Percentiles rank a stretch among this genome's conserved stretches.
Evolutionary conservation across 2,113 vertebrate genomes (phyloP).

Genomic region (Rhinolophus sinicus): DNA sequence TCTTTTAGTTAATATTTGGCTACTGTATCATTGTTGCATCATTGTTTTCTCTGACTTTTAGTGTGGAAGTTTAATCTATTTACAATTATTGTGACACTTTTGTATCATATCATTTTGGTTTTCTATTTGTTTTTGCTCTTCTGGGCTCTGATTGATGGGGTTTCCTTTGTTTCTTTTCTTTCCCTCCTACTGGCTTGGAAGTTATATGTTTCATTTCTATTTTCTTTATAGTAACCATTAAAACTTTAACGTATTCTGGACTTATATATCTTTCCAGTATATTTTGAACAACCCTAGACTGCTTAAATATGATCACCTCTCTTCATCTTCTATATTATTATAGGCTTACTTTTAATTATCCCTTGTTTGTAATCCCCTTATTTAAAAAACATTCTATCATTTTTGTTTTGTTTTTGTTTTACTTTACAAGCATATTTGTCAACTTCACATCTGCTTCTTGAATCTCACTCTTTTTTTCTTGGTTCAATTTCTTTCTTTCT

Average conservation of each 20-base stretch:
- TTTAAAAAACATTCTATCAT: background rate
- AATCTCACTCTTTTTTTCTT: background rate
- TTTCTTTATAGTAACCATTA: background rate
- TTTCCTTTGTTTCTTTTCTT: background rate
- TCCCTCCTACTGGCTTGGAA: background rate
- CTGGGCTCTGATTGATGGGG: background rate
- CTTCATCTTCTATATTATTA: background rate
- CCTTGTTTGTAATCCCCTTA: background rate
- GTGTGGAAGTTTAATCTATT: background rate
- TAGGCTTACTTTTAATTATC: background rate
- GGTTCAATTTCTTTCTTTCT: background rate
- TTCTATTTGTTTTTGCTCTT: background rate
- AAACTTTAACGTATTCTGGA: background rate
- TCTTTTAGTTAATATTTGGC: background rate
- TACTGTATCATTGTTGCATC: background rate
- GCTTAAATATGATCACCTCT: background rate
- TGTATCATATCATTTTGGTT: background rate
- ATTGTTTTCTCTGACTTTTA: background rate
- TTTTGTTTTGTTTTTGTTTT: background rate
- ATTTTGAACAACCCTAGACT: background rate
- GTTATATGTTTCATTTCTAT: background rate
- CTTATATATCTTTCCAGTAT: background rate
- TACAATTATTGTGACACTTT: background rate
- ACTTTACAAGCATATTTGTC: background rate
- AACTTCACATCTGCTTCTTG: background rate